These are phyloP conservation scores for Artemisiospiza belli DNA, from an alignment of 2,113 vertebrate species.

Conservation along the genomic window DNA sequence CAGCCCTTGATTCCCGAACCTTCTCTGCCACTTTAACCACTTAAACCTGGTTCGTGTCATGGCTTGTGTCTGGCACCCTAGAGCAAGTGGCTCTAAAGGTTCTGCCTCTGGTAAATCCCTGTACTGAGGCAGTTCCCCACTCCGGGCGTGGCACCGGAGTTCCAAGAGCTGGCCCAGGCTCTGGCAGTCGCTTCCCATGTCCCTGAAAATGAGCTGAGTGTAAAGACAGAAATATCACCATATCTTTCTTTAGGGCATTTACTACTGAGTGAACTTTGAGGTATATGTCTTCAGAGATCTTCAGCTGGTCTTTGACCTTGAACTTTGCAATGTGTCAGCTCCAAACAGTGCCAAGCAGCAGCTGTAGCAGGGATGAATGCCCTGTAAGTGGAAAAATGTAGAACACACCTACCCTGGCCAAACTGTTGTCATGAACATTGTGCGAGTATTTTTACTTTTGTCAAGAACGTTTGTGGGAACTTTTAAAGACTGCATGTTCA, in stretches of 20 bases:
- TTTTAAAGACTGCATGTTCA: neutral
- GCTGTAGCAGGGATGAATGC: neutral
- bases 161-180: no score
- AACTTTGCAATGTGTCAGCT: neutral
- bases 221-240: neutral
- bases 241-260: neutral
- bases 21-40: no score
- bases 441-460: neutral
- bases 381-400: neutral
- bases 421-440: neutral
- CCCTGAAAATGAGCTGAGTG: neutral
- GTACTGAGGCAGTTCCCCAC: no score
- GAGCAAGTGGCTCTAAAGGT: no score
- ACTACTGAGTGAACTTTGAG: neutral
- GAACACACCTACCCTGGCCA: neutral
- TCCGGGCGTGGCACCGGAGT: no score
- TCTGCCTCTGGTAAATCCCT: no score
- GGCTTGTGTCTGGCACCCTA: no score
- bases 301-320: neutral
- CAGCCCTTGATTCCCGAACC: no score
- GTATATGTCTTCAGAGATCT: neutral
- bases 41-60: no score
- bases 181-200: neutral
- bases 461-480: neutral
- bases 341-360: neutral